Evolutionary conservation across 2,888 invertebrate genomes (phyloP).

Genomic region (Nomada ruficornis): DNA sequence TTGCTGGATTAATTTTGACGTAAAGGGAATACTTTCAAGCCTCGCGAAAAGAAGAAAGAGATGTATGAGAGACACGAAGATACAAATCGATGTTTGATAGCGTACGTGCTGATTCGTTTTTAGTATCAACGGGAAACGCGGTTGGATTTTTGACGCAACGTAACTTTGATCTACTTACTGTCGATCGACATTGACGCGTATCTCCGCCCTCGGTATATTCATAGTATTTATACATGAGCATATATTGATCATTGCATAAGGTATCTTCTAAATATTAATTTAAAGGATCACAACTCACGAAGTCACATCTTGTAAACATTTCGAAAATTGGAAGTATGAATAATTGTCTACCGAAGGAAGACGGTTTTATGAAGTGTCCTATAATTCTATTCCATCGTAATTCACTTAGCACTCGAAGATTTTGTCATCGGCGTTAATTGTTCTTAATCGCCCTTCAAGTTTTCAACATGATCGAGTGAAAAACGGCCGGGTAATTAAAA

Average conservation of each 20-base stretch:
- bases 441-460: background rate
- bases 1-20: slow-evolving; percentile 46
- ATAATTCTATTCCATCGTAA: background rate
- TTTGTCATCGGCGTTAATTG: too few species aligned
- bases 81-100: background rate
- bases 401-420: background rate
- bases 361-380: too few species aligned
- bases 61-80: background rate
- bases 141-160: background rate
- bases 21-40: background rate
- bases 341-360: too few species aligned
- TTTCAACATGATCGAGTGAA: background rate
- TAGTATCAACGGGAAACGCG: background rate
- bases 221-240: slow-evolving; percentile 68
- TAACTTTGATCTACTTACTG: slow-evolving; percentile 31
- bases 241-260: slow-evolving; percentile 66
- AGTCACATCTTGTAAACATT: too few species aligned
- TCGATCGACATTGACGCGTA: slow-evolving; percentile 48
- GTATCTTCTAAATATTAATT: background rate
- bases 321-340: too few species aligned
- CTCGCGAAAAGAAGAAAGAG: too few species aligned
- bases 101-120: background rate
- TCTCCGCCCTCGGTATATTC: slow-evolving; percentile 47
- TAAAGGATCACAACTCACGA: background rate
- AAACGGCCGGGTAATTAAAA: background rate